A percentile compares a stretch with the other conserved stretches of the same genome.
Evolutionary conservation across 2,113 vertebrate species (phyloP).

Genomic region (Zapornia atra): DNA sequence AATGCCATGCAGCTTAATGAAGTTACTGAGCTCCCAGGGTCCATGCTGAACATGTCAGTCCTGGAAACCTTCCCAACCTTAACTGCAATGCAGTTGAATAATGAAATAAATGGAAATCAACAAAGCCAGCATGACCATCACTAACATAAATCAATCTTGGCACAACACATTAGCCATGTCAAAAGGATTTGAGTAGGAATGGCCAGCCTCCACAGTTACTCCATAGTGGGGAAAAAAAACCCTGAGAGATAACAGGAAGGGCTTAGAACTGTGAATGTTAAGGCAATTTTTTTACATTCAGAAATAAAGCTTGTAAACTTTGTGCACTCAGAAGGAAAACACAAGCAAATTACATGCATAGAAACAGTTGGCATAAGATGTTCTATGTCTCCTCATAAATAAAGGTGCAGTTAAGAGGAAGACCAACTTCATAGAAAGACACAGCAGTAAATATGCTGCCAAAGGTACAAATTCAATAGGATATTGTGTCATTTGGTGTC

Average conservation of each 20-base stretch:
- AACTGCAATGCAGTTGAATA: not conserved
- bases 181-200: not conserved
- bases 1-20: not conserved
- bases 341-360: not conserved
- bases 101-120: not conserved
- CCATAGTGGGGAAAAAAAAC: not conserved
- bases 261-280: not conserved
- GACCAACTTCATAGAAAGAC: not conserved
- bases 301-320: not conserved
- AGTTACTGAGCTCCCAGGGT: not conserved
- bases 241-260: not conserved
- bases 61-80: not conserved
- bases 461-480: slow-evolving; percentile 14
- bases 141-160: not conserved
- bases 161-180: not conserved
- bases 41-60: not conserved
- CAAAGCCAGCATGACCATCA: not conserved
- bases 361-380: not conserved
- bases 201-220: not conserved
- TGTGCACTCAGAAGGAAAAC: not conserved
- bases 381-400: not conserved
- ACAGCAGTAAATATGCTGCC: not conserved
- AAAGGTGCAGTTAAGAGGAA: not conserved
- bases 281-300: not conserved
- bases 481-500: not conserved